These are phyloP conservation scores for Agrochola lychnidis DNA, from an alignment of 2,888 invertebrate species.

Conservation along the genomic window DNA sequence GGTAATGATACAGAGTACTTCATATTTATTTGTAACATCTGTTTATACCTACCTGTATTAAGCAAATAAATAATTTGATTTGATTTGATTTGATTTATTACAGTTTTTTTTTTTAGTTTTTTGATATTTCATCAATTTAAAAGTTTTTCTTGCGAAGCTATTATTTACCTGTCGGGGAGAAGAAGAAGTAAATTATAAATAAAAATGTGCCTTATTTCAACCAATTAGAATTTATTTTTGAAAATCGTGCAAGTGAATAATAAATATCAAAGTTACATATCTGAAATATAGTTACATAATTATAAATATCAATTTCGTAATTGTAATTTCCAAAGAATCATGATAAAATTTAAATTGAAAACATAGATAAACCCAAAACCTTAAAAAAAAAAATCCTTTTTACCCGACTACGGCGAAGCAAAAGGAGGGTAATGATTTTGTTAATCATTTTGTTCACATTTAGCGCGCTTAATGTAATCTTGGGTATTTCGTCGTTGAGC, in stretches of 20 bases:
- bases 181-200: not conserved
- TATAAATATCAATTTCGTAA: not conserved
- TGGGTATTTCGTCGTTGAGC: not conserved
- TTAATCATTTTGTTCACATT: not conserved
- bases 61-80: no score
- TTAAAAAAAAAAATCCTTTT: not conserved
- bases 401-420: no score
- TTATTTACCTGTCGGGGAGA: not conserved
- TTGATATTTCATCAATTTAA: no score
- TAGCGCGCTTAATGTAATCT: not conserved
- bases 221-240: not conserved
- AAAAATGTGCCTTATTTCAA: not conserved
- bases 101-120: not conserved
- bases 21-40: no score
- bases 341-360: not conserved
- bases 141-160: not conserved
- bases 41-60: no score
- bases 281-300: not conserved
- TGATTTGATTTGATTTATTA: no score
- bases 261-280: not conserved
- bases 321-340: not conserved
- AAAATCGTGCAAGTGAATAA: not conserved
- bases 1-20: no score
- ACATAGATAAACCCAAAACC: not conserved
- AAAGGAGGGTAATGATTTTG: no score